Evolutionary conservation across 2,888 invertebrate species (phyloP), one percentile per base, ranked within the genome.

Genomic region (Polymixis lichenea): DNA sequence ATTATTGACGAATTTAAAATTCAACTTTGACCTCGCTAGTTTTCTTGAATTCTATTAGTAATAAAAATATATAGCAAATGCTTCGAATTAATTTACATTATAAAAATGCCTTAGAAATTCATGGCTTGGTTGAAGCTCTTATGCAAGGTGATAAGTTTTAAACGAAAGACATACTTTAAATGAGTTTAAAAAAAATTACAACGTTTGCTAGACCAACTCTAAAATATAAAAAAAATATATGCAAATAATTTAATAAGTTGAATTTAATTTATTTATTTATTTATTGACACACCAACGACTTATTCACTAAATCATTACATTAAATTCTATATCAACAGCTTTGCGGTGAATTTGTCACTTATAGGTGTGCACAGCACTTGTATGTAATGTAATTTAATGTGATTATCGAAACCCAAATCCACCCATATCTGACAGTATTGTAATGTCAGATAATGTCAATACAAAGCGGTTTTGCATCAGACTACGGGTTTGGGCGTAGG

Each of bases 391-490:
- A n/a, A n/a, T n/a, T 43, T 7, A 25, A 56, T 71, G 38, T 64
- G 51, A 51, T 73, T 46, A 77, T 69, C 32, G 61, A 68, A 78
- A 11, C 51, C 62, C 46, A 64, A 68, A 68, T 49, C 17, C 58
- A 49, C 55, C 11, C 19, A 51, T 22, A 71, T 60, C n/a, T 67
- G 65, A 75, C 72, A 55, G n/a, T 55, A 82, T 83, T 77, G 72
- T 70, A 70, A 82, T 75, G 53, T 43, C 69, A 75, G 68, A 78
- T 53, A 64, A n/a, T n/a, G 71, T 58, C 66, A 74, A 76, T 72
- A 68, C 68, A 67, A 82, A 65, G 51, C 49, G 53, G 53, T 60
- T 62, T 87, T 86, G 83, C 87, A 72, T 85, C 86, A 86, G 65
- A 70, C 25, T 15, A 66, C 66, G 64, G 68, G 70, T 53, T 73